phyloP scores from a whole-genome alignment of 2,888 invertebrate species.

The Diaphora mendica region DNA sequence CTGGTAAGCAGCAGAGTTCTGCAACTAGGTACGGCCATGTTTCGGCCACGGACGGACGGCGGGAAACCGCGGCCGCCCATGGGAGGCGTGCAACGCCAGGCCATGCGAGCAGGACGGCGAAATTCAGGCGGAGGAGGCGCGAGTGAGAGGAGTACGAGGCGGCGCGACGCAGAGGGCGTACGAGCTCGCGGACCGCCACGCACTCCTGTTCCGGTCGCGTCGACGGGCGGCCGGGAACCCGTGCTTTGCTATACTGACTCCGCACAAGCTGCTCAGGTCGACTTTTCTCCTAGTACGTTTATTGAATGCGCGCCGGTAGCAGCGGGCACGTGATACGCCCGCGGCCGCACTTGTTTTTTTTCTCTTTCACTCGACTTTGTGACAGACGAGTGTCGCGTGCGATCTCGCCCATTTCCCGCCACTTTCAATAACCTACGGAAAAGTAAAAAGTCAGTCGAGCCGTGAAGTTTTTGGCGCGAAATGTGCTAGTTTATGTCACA shows the following conservation, averaged over 20 bases:
- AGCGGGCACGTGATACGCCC: constrained; percentile 83
- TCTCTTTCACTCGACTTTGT: constrained; percentile 80
- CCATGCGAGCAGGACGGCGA: constrained; percentile 69
- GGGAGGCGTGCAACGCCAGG: constrained; percentile 82
- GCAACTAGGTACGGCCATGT: constrained; percentile 80
- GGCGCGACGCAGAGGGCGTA: constrained; percentile 87
- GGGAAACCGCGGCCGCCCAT: constrained; percentile 86
- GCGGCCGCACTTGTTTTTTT: constrained; percentile 77
- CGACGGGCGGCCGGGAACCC: constrained; percentile 85
- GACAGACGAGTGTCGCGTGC: constrained; percentile 80
- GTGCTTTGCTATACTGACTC: constrained; percentile 81
- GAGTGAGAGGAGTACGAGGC: constrained; percentile 82
- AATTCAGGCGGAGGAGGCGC: constrained; percentile 55
- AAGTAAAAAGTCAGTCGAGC: constrained; percentile 61
- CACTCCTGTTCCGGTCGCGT: constrained; percentile 86
- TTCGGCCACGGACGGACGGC: constrained; percentile 77
- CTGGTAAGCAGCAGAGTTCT: constrained; percentile 66
- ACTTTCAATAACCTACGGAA: constrained; percentile 67
- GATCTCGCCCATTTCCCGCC: constrained; percentile 80
- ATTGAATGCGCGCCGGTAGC: constrained; percentile 82
- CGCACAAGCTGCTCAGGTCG: constrained; percentile 71
- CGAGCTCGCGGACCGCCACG: constrained; percentile 81
- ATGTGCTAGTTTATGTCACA: constrained; percentile 60
- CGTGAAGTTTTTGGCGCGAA: constrained; percentile 83
- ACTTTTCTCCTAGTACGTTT: constrained; percentile 81